Conservation (phyloP, 2,888 invertebrate genomes). For the Zhengitettix transpicula region DNA sequence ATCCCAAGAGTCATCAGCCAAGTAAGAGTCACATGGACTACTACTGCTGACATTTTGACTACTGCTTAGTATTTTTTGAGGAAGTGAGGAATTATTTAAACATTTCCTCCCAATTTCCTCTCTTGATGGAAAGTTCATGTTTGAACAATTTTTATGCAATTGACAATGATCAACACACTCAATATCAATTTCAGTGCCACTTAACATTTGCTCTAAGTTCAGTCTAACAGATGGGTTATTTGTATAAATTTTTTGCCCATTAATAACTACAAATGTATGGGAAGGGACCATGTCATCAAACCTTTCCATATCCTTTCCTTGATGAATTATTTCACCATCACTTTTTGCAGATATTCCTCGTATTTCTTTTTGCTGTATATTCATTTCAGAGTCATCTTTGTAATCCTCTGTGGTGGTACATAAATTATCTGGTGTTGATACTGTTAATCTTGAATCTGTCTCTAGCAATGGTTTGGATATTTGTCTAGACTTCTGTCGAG, state of each 20-base stretch:
- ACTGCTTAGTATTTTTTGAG: too few relatives aligned
- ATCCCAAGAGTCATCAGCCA: too few relatives aligned
- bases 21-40: too few relatives aligned
- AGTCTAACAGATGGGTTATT: background rate
- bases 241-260: background rate
- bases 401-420: background rate
- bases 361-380: background rate
- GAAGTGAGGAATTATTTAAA: too few relatives aligned
- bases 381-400: background rate
- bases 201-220: background rate
- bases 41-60: too few relatives aligned
- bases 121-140: too few relatives aligned
- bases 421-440: conserved; percentile 1
- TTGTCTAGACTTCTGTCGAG: background rate
- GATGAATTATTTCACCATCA: background rate
- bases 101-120: too few relatives aligned
- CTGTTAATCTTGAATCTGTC: background rate
- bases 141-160: too few relatives aligned
- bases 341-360: background rate
- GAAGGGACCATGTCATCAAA: background rate
- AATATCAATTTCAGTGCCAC: background rate
- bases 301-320: background rate
- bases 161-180: background rate
- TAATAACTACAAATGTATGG: conserved; percentile 1
- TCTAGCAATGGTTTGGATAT: background rate